Base-by-base conservation (phyloP, 2,888 invertebrate genomes). In the Trissolcus japonicus region DNA sequence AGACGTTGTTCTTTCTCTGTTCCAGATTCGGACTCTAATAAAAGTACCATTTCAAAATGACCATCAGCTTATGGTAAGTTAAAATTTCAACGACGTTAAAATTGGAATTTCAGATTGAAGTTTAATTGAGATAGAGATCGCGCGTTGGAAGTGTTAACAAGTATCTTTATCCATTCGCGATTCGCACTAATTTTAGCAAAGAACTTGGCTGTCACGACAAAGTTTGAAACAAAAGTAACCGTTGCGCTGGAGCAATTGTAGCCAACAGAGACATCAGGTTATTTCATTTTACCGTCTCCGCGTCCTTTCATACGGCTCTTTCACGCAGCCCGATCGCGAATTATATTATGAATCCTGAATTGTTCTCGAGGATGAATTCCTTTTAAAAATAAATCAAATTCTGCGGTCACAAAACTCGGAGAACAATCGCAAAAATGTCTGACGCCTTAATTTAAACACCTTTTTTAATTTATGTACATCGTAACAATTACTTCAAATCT, bases 1-100 rank as follows among this genome's bases (percentile, higher is more conserved):
- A 46, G 14, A 46, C 7, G 13, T 43, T 7, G 9, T 9, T 17
- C 4, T 51, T 19, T 9, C 16, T 83, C 50, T 85, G 79, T 57
- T 84, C 79, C 86, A 87, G 87, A 83, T 83, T 79, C 75, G 50
- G 56, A 60, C 62, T 76, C 68, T 63, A 65, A 72, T 62, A 69
- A 76, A 74, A 74, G 81, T 63, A 73, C 57, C 80, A 67, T 81
- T 59, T 79, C 84, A 85, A 82, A 82, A 87, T 87, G 87, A 83
- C 81, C 79, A 76, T 56, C 78, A 68, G 79, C 82, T 87, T 87
- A 87, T 87, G 87, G 87, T 87, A 73, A 86, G 86, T 82, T 59
- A 7, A 19, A 17, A 1, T 51, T 19, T 51, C 0, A 35, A 14
- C 51, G 11, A 4, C 2, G 51, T 17, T 17, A 46, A 46, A 46